Percentiles rank a stretch among this genome's conserved stretches.
phyloP scores from a whole-genome alignment of 1,140 invertebrate genomes.

The Apis mellifera region DNA sequence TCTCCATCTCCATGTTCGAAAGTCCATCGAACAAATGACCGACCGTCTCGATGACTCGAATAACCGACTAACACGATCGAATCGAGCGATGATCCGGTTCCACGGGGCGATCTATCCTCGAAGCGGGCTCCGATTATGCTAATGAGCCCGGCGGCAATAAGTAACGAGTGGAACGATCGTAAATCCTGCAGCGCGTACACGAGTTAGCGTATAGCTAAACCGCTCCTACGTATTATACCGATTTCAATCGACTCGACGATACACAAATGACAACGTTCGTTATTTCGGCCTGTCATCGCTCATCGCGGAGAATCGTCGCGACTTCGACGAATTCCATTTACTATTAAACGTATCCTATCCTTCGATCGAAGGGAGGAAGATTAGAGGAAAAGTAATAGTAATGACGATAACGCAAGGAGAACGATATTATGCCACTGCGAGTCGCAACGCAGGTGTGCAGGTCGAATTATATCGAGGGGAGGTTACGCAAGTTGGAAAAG shows the following conservation, averaged over 20 bases:
- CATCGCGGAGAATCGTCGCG: background rate
- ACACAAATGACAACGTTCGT: background rate
- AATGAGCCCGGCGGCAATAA: constrained; percentile 61
- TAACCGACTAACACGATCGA: constrained; percentile 38
- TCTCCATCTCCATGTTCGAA: too few species aligned
- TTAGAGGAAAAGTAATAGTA: too few species aligned
- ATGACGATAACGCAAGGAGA: too few species aligned
- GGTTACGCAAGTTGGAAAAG: background rate
- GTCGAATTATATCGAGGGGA: constrained; percentile 18
- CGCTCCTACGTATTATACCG: too few species aligned
- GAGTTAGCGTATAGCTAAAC: too few species aligned
- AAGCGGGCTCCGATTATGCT: constrained; percentile 59
- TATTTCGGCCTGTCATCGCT: constrained; percentile 2
- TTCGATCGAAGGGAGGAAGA: too few species aligned
- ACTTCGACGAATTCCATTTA: too few species aligned
- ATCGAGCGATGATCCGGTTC: constrained; percentile 58
- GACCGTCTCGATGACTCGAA: constrained; percentile 12
- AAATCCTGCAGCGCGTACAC: constrained; percentile 50
- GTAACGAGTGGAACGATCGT: constrained; percentile 58
- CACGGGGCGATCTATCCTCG: constrained; percentile 55
- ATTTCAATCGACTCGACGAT: constrained; percentile 33
- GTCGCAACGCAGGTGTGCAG: too few species aligned
- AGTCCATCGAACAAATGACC: too few species aligned
- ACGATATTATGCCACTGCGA: too few species aligned
- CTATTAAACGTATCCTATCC: too few species aligned